phyloP scores from a whole-genome alignment of 1,140 invertebrate species.

The Halyomorpha halys region DNA sequence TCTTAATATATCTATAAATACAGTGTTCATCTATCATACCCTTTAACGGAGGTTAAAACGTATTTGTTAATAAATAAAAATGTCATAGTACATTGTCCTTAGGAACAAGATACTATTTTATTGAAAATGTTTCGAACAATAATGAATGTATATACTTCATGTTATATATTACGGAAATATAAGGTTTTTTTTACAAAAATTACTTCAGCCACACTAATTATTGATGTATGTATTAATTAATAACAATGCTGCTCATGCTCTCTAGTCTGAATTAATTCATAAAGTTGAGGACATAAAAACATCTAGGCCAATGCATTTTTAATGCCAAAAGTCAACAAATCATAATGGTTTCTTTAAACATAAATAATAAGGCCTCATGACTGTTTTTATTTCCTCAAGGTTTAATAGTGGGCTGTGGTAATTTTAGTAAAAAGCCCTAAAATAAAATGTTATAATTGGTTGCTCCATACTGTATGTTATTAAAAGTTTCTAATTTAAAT shows the following conservation, averaged over 20 bases:
- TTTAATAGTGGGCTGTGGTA: background rate
- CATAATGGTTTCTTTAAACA: background rate
- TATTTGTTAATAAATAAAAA: slow-evolving; percentile 12
- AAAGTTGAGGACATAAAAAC: background rate
- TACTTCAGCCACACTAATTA: background rate
- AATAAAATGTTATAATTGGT: slow-evolving; percentile 7
- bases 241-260: slow-evolving; percentile 6
- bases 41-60: background rate
- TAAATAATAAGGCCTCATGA: background rate
- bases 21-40: slow-evolving; percentile 9
- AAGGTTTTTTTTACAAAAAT: slow-evolving; percentile 14
- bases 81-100: slow-evolving; percentile 9
- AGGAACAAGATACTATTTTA: slow-evolving; percentile 14
- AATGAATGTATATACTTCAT: slow-evolving; percentile 14
- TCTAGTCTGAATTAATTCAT: background rate
- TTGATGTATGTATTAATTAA: background rate
- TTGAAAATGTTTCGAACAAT: slow-evolving; percentile 13
- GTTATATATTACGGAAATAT: slow-evolving; percentile 5
- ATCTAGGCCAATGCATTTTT: background rate
- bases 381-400: slow-evolving; percentile 1
- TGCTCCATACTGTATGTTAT: slow-evolving; percentile 13
- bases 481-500: slow-evolving; percentile 4
- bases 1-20: slow-evolving; percentile 16
- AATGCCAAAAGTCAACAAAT: background rate
- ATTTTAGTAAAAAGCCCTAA: slow-evolving; percentile 18